These are phyloP conservation scores for Aldabrachelys gigantea DNA, from an alignment of 2,113 vertebrate genomes.

Conservation along the genomic window DNA sequence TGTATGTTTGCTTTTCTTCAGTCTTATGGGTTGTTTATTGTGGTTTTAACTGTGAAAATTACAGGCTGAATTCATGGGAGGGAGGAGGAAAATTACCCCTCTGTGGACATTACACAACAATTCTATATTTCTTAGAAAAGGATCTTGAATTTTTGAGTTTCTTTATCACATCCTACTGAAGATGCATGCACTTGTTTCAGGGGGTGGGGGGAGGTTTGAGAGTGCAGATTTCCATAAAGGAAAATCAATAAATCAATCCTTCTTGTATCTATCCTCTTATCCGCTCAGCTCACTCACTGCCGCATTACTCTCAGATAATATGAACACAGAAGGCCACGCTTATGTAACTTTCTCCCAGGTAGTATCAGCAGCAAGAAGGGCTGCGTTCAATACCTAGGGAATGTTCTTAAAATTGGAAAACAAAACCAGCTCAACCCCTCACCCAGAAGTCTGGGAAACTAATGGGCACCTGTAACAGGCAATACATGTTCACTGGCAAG, in stretches of 20 bases:
- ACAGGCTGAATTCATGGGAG: neutral
- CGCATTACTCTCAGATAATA: accelerated
- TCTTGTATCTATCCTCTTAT: neutral
- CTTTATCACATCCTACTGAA: neutral
- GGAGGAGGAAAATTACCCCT: neutral
- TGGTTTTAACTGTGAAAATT: neutral
- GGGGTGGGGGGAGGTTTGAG: neutral
- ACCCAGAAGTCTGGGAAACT: neutral
- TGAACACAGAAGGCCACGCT: neutral
- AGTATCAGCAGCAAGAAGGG: neutral
- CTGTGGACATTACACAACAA: neutral
- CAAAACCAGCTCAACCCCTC: neutral
- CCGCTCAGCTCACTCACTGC: neutral
- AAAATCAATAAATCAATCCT: neutral
- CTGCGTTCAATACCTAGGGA: neutral
- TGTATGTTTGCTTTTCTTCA: neutral
- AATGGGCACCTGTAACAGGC: neutral
- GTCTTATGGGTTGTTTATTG: neutral
- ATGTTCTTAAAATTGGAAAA: neutral
- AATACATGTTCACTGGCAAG: neutral
- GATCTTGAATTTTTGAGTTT: neutral
- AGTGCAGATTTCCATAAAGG: neutral
- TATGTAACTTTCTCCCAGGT: neutral
- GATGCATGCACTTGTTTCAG: neutral
- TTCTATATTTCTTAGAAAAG: neutral